Percentiles rank a stretch among this genome's conserved stretches.
These are phyloP conservation scores for Lithophane semibrunnea DNA, from an alignment of 2,888 invertebrate genomes.

Conservation along the genomic window DNA sequence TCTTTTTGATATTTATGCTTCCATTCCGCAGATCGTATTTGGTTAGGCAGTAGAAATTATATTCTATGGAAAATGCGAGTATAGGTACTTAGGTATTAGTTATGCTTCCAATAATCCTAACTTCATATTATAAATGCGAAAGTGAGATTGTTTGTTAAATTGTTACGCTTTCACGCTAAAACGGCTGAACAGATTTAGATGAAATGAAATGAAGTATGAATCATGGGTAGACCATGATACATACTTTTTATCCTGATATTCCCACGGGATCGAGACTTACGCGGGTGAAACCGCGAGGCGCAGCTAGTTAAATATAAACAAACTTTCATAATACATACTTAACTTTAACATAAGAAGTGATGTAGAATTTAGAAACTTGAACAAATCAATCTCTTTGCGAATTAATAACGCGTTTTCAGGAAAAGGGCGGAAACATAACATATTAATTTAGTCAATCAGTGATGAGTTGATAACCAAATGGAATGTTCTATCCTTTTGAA, in stretches of 20 bases:
- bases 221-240: too few species aligned
- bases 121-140: too few species aligned
- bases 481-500: constrained; percentile 25
- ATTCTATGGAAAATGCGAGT: neutral
- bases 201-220: too few species aligned
- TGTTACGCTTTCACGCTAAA: too few species aligned
- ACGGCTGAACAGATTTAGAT: too few species aligned
- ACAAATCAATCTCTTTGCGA: neutral
- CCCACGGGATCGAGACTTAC: too few species aligned
- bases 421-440: neutral
- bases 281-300: too few species aligned
- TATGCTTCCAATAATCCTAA: neutral
- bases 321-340: neutral
- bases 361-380: neutral
- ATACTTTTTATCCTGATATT: too few species aligned
- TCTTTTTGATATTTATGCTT: neutral
- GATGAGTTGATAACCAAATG: constrained; percentile 1
- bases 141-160: too few species aligned
- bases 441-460: neutral
- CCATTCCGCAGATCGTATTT: neutral
- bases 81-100: neutral
- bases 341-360: neutral
- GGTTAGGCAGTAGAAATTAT: neutral
- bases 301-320: neutral
- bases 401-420: neutral